These are phyloP conservation scores for Zosterops borbonicus DNA, from an alignment of 2,113 vertebrate species.

Conservation along the genomic window DNA sequence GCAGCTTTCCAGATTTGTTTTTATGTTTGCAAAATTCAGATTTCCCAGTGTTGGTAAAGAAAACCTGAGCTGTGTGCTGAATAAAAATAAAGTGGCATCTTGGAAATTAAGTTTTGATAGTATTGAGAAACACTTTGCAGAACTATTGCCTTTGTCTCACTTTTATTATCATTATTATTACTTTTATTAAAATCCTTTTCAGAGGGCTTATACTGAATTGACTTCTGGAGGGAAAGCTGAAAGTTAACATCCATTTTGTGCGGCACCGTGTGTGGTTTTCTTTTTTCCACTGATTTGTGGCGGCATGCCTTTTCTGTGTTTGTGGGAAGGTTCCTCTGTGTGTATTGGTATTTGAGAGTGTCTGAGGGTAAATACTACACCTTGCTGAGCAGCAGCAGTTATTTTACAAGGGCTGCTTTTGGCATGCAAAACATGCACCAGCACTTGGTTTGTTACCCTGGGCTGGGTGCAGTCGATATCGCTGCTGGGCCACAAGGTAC, in stretches of 20 bases:
- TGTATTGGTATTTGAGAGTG: background rate
- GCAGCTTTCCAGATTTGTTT: background rate
- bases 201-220: background rate
- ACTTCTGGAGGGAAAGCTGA: background rate
- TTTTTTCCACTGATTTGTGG: background rate
- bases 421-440: background rate
- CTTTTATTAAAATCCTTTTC: background rate
- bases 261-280: fast-evolving
- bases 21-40: background rate
- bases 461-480: background rate
- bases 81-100: background rate
- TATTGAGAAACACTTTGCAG: slow-evolving; percentile 7
- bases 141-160: background rate
- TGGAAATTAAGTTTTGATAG: background rate
- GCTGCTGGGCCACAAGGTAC: background rate
- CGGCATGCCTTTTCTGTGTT: background rate
- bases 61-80: background rate
- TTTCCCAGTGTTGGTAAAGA: background rate
- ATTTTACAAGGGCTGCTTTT: background rate
- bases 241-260: background rate
- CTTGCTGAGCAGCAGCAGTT: background rate
- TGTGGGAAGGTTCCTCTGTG: background rate
- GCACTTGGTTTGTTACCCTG: background rate
- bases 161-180: background rate
- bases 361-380: background rate